These are phyloP conservation scores for Oreortyx pictus DNA, from an alignment of 2,797 vertebrate species.

Conservation along the genomic window DNA sequence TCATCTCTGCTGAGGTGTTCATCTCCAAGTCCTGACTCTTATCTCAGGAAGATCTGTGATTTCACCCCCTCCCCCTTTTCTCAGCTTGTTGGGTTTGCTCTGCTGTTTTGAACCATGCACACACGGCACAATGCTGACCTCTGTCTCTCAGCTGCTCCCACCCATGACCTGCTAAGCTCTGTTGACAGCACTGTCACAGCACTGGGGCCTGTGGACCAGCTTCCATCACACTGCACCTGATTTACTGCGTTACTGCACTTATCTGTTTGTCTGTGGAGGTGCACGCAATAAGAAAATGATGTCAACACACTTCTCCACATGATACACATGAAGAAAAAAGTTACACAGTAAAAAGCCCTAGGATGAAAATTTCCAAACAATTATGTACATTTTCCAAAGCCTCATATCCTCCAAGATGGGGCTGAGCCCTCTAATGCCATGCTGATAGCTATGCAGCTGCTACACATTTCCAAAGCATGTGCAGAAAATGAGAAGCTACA, in stretches of 20 bases:
- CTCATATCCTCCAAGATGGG: not conserved
- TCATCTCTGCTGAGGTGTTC: not conserved
- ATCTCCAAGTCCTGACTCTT: not conserved
- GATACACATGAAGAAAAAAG: not conserved
- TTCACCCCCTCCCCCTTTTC: not conserved
- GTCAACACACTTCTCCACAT: not conserved
- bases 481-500: not conserved
- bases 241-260: not conserved
- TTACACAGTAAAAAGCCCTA: not conserved
- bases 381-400: not conserved
- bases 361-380: conserved; percentile 17
- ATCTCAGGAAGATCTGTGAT: not conserved
- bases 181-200: not conserved
- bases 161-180: not conserved
- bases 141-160: not conserved
- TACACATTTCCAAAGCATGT: not conserved
- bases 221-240: not conserved
- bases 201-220: not conserved
- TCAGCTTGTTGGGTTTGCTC: not conserved
- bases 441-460: accelerated
- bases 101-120: not conserved
- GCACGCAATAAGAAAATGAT: not conserved
- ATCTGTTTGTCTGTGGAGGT: not conserved
- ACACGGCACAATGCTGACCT: not conserved
- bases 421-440: not conserved